These are phyloP conservation scores for Halictus rubicundus DNA, from an alignment of 1,140 invertebrate species.

Conservation along the genomic window DNA sequence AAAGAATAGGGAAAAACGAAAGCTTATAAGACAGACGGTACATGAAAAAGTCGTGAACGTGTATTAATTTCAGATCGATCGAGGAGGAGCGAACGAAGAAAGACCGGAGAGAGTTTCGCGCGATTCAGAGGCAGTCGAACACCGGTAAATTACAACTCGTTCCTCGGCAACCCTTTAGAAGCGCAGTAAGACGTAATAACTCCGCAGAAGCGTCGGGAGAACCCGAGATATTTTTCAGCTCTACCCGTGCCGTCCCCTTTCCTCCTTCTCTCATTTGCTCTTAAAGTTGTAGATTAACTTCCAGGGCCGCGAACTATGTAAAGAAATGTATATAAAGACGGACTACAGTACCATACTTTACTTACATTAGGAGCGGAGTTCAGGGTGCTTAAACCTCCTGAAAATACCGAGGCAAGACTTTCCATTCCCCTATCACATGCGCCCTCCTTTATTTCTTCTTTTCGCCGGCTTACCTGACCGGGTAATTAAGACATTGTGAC, in stretches of 20 bases:
- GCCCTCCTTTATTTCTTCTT: not conserved
- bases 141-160: not conserved
- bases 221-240: conserved; percentile 2
- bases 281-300: conserved; percentile 36
- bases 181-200: conserved; percentile 13
- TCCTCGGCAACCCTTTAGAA: not conserved
- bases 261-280: conserved; percentile 21
- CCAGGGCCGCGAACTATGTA: conserved; percentile 17
- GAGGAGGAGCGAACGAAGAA: not conserved
- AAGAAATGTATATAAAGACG: conserved; percentile 20
- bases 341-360: conserved; percentile 30
- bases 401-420: conserved; percentile 30
- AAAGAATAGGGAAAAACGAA: too few species aligned
- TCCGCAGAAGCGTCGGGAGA: not conserved
- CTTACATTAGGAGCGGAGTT: conserved; percentile 10
- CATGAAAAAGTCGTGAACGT: too few species aligned
- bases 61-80: not conserved
- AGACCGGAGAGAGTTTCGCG: not conserved
- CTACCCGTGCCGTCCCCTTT: not conserved
- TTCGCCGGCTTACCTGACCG: conserved; percentile 32
- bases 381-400: conserved; percentile 23
- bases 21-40: too few species aligned
- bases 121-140: not conserved
- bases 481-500: conserved; percentile 40
- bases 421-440: conserved; percentile 1